Conservation (phyloP, 2,113 vertebrate species). For the Zosterops pallidus region DNA sequence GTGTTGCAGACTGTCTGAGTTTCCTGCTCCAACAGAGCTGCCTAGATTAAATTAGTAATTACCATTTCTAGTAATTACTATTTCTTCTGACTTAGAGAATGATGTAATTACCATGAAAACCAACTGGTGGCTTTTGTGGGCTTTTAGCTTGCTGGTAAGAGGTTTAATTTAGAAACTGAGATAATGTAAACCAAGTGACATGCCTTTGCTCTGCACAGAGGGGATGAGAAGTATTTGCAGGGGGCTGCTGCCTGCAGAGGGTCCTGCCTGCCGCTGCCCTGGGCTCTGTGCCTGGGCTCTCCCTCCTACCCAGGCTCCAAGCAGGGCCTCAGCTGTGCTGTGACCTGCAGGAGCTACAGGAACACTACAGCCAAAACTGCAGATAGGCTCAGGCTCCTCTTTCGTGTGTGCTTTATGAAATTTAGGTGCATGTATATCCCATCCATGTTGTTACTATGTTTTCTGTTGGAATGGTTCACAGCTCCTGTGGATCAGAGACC, state of each 20-base stretch:
- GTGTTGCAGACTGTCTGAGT: not conserved
- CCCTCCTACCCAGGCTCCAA: rapidly evolving
- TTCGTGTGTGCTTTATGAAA: not conserved
- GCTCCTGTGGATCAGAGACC: not conserved
- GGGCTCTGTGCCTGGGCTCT: not conserved
- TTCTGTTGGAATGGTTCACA: not conserved
- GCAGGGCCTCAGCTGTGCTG: not conserved
- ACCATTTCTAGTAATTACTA: conserved; percentile 50
- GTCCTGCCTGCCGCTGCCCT: not conserved
- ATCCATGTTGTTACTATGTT: not conserved
- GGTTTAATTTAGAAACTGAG: conserved; percentile 26
- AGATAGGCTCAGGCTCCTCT: not conserved
- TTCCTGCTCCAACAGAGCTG: conserved; percentile 37
- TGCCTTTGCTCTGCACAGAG: not conserved
- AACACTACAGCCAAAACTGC: not conserved
- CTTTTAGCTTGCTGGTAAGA: conserved; percentile 11
- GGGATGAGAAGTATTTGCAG: not conserved
- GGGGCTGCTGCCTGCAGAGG: not conserved
- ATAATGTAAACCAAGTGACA: not conserved
- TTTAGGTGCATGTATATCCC: not conserved
- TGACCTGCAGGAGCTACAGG: not conserved
- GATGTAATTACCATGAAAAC: conserved; percentile 50
- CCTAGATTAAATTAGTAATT: conserved; percentile 52
- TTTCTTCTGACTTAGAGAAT: conserved; percentile 35
- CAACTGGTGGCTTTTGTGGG: conserved; percentile 35